Base-by-base conservation (phyloP, 2,888 invertebrate genomes). In the Dryococelus australis region DNA sequence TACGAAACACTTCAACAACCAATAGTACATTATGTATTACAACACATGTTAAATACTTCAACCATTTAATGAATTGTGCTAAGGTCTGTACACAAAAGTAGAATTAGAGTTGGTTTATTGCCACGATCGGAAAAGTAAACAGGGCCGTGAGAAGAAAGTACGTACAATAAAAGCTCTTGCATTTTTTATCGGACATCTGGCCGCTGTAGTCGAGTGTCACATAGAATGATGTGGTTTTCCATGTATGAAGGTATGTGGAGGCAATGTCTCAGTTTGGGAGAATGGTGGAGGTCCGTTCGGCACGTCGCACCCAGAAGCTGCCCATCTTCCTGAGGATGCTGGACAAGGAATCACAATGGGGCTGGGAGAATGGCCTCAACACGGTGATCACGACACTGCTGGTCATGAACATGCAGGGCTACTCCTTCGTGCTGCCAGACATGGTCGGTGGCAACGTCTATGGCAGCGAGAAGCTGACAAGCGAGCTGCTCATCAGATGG, bases 401-500 rank as follows among this genome's bases (percentile, higher is more conserved):
- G 13, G 95, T 95, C 86, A 87, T 94, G 93, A 94, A 93, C 90
- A 92, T 95, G 85, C 93, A 94, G 87, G 96, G 96, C 0, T 96
- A 96, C 92, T 95, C 96, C 0, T 94, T 95, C 90, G 95, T 97
- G 9, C 92, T 97, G 24, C 97, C 97, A 0, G 97, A 97, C 91
- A 97, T 97, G 96, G 95, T 96, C 85, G 96, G 96, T 0, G 96
- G 96, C 0, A 96, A 95, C 89, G 95, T 94, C 0, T 95, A 93
- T 90, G 93, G 93, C n/a, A 93, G 93, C n/a, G 94, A 93, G 28
- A 91, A 92, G 0, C 93, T 95, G 0, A 94, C 94, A 0, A 94
- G 94, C 88, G 95, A 96, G 91, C 91, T 96, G 86, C 96, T 95
- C 90, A 94, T 97, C 51, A 93, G 97, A 90, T 97, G 97, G 97